Evolutionary conservation across 1,140 invertebrate genomes (phyloP), one percentile per base, ranked within the genome.

Genomic region (Papilio glaucus): DNA sequence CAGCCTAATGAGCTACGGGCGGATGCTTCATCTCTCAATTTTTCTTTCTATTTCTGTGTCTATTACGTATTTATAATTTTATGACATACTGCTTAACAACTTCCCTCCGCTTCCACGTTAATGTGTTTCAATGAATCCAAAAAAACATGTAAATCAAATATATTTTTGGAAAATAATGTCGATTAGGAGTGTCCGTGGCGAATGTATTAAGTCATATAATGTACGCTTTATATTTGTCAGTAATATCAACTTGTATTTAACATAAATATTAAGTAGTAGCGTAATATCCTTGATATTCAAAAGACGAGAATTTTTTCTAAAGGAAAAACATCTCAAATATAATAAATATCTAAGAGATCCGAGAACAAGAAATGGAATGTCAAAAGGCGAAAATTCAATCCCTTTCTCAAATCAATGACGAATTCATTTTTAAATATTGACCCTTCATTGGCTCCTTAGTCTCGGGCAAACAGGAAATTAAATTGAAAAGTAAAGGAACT

Each of bases 321-420:
- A 9, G 24, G 10, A 57, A 26, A 13, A 57, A 24, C 21, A 24
- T 57, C 10, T 24, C 9, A 57, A 5, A 57, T 12, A 57, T 4
- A 21, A 57, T 57, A 57, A 57, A 57, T 57, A 57, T 57, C 24
- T 57, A 57, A 57, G 24, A n/a, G n/a, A n/a, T n/a, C n/a, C n/a
- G 24, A 57, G 4, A 18, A 26, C 9, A 41, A 41, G 3, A 45
- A n/a, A 68, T 1, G 7, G 38, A 42, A 67, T 42, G 18, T 39
- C 65, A 68, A 49, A 68, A 68, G 29, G 21, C 24, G 24, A 26
- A 6, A 62, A 18, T 15, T 33, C 33, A 18, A 37, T 29, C 15
- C 60, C 29, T 18, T 62, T 37, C 29, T 0, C 60, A 62, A 45
- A 45, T 42, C 65, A 68, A 49, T 45, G 41, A 65, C 18, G 18